Conservation (phyloP, 2,888 invertebrate genomes). For the Ectemnius cavifrons region DNA sequence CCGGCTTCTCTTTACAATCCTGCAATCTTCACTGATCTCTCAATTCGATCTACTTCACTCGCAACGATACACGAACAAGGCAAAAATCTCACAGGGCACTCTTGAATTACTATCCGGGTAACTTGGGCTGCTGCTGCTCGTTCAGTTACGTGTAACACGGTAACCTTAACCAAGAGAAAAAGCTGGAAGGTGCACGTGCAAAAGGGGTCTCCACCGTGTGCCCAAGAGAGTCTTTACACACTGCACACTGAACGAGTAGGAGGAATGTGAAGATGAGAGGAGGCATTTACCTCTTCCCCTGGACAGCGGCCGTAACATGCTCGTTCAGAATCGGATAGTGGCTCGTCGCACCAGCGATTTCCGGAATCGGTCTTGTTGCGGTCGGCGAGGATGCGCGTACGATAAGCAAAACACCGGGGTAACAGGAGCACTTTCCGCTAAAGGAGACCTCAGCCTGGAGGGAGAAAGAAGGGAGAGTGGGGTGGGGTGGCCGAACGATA, state of each 20-base stretch:
- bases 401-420: not conserved
- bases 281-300: not conserved
- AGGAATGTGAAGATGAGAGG: constrained; percentile 4
- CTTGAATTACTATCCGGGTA: no score
- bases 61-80: no score
- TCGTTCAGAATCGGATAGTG: not conserved
- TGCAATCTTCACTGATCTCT: no score
- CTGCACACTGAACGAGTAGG: not conserved
- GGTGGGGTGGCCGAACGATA: not conserved
- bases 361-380: constrained; percentile 8
- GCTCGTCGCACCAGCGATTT: not conserved
- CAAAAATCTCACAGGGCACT: no score
- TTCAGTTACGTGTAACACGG: no score
- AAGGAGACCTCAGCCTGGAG: not conserved
- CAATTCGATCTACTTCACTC: no score
- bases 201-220: not conserved
- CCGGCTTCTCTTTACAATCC: no score
- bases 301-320: constrained; percentile 3
- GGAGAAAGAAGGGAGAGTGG: not conserved
- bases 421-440: not conserved
- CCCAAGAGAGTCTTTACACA: not conserved
- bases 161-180: not conserved
- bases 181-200: not conserved
- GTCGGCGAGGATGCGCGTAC: not conserved
- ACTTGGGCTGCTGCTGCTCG: no score